These are phyloP conservation scores for Heliconius congener DNA, from an alignment of 1,140 invertebrate genomes.

Conservation along the genomic window DNA sequence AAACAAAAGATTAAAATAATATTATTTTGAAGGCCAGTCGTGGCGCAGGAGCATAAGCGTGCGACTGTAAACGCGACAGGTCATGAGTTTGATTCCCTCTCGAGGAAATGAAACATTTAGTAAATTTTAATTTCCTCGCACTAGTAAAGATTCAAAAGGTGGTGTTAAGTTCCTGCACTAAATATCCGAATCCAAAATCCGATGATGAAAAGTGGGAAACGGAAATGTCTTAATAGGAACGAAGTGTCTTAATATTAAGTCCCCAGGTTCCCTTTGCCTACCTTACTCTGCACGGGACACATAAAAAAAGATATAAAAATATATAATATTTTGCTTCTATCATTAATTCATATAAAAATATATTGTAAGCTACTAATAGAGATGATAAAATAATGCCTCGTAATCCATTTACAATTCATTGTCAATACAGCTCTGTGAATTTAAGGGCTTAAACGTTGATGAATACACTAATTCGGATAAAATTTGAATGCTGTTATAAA, in stretches of 20 bases:
- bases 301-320: no score
- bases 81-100: background rate
- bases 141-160: background rate
- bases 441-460: background rate
- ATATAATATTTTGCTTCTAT: background rate
- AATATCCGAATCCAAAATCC: background rate
- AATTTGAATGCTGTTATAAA: background rate
- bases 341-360: background rate
- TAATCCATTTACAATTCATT: background rate
- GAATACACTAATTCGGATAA: background rate
- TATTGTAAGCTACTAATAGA: background rate
- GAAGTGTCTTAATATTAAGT: no score
- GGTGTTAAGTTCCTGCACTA: background rate
- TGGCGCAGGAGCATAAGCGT: background rate
- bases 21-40: background rate
- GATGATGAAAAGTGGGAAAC: no score
- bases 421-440: background rate
- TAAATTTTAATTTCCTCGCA: background rate
- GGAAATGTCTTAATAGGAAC: no score
- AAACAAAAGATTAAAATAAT: background rate
- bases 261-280: no score
- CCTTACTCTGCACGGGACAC: no score
- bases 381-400: no score
- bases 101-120: background rate
- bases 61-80: background rate